These are phyloP conservation scores for Andrena cerasifolii DNA, from an alignment of 1,140 invertebrate genomes.

Conservation along the genomic window DNA sequence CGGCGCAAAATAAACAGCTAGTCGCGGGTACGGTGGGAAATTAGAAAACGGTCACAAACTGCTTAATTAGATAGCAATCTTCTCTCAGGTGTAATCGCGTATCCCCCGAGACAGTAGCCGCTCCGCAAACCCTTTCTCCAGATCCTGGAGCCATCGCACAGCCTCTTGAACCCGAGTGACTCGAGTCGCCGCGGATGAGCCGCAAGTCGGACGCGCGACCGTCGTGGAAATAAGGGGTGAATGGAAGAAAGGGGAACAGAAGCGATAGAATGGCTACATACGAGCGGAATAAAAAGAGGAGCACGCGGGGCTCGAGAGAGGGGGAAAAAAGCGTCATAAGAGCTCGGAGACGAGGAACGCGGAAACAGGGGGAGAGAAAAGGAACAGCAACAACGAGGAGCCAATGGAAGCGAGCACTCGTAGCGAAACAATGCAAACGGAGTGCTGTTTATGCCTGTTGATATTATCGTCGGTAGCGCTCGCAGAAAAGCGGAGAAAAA, in stretches of 20 bases:
- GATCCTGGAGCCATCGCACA: too few relatives aligned
- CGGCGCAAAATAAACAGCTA: conserved; percentile 37
- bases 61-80: conserved; percentile 10
- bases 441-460: conserved; percentile 27
- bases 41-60: background rate
- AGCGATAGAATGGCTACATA: background rate
- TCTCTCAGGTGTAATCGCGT: background rate
- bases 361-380: background rate
- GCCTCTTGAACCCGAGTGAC: background rate
- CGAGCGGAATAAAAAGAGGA: background rate
- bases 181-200: background rate
- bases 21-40: background rate
- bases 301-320: too few relatives aligned
- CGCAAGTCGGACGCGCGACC: background rate
- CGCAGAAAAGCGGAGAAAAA: background rate
- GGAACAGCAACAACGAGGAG: too few relatives aligned
- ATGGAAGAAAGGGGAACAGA: background rate
- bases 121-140: background rate
- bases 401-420: background rate
- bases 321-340: background rate
- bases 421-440: conserved; percentile 20
- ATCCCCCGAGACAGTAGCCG: background rate
- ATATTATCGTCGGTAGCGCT: conserved; percentile 16
- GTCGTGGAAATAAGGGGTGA: background rate
- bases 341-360: background rate